phyloP scores from a whole-genome alignment of 2,888 invertebrate species.

The Andrena praecox region DNA sequence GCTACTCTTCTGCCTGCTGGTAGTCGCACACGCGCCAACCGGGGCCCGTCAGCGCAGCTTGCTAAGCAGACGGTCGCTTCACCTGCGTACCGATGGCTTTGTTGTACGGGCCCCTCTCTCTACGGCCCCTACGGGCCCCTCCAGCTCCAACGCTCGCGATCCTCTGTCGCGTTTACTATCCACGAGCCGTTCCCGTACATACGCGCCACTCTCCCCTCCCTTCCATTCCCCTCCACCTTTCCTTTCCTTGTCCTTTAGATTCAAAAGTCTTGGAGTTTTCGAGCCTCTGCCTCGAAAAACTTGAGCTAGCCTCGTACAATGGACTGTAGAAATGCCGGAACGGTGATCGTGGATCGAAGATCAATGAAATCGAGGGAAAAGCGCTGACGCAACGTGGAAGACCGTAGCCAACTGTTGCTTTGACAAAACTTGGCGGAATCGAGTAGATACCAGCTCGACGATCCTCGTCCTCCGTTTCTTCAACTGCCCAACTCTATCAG shows the following conservation, averaged over 20 bases:
- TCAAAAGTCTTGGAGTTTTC: not conserved
- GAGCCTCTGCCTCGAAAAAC: not conserved
- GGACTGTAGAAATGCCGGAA: not conserved
- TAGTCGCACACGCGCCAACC: slow-evolving; percentile 57
- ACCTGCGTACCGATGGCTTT: slow-evolving; percentile 73
- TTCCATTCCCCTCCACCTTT: not conserved
- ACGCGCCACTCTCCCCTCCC: not conserved
- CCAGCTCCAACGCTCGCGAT: slow-evolving; percentile 6
- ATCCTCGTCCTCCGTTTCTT: not conserved
- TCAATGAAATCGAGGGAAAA: not conserved
- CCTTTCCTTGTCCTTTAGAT: not conserved
- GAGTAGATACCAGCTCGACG: not conserved
- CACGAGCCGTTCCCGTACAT: slow-evolving; percentile 12
- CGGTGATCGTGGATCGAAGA: not conserved
- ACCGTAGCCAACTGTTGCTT: slow-evolving; percentile 8
- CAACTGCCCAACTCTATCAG: not conserved
- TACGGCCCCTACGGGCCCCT: not conserved
- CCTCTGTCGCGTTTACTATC: slow-evolving; percentile 19
- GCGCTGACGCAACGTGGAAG: not conserved
- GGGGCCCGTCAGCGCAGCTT: slow-evolving; percentile 65
- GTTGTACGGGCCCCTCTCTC: slow-evolving; percentile 51
- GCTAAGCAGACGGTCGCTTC: slow-evolving; percentile 74
- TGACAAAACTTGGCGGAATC: not conserved
- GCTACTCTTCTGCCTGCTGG: slow-evolving; percentile 49
- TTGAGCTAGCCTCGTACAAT: not conserved